These are phyloP conservation scores for Gymnocypris eckloni DNA, from an alignment of 2,797 vertebrate genomes.

Conservation along the genomic window DNA sequence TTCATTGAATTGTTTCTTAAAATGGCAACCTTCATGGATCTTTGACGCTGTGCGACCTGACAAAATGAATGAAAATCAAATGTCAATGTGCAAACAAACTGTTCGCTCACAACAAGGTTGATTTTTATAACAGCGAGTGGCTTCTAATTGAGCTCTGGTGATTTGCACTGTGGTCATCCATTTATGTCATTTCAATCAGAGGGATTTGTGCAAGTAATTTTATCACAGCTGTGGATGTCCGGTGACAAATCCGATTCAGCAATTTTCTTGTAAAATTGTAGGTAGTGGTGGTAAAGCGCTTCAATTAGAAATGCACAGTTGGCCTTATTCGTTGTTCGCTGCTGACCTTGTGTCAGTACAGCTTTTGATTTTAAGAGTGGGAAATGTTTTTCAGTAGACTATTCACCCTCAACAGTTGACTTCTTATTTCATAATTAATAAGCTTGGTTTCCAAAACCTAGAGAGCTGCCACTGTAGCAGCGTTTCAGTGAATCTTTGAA, in stretches of 20 bases:
- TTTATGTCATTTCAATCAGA: constrained; percentile 35
- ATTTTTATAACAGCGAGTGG: constrained; percentile 28
- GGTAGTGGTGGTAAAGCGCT: not conserved
- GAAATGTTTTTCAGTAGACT: not conserved
- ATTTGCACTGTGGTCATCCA: constrained; percentile 43
- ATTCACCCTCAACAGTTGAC: not conserved
- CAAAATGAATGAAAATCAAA: constrained; percentile 38
- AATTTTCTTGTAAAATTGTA: constrained; percentile 22
- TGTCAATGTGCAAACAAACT: constrained; percentile 29
- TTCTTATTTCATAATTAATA: constrained; percentile 21
- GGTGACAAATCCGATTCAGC: not conserved
- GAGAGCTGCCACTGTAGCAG: not conserved
- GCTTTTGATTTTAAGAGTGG: not conserved
- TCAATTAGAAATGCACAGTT: constrained; percentile 14
- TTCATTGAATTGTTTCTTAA: constrained; percentile 40
- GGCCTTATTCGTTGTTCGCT: not conserved
- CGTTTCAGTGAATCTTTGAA: not conserved
- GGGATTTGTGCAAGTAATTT: not conserved
- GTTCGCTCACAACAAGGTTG: constrained; percentile 20
- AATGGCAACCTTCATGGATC: constrained; percentile 1
- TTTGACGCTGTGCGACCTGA: not conserved
- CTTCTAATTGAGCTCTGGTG: constrained; percentile 49
- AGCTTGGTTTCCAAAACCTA: not conserved
- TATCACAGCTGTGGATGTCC: constrained; percentile 17
- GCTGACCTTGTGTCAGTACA: not conserved